phyloP scores from a whole-genome alignment of 2,888 invertebrate genomes.

The Elmis aenea region DNA sequence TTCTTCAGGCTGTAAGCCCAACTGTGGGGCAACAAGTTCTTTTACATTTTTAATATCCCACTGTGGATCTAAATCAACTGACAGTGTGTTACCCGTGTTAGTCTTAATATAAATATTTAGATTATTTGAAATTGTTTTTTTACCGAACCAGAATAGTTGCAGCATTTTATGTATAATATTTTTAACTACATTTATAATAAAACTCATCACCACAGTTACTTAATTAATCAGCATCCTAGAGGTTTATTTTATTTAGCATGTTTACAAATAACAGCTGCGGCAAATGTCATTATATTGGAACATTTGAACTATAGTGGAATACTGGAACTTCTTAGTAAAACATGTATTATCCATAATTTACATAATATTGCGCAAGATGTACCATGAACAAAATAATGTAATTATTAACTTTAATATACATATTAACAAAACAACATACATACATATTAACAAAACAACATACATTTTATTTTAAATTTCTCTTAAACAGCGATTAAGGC shows the following conservation, averaged over 20 bases:
- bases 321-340: background rate
- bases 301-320: background rate
- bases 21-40: slow-evolving; percentile 62
- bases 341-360: too few species aligned
- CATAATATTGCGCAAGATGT: too few species aligned
- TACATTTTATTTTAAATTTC: too few species aligned
- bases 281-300: background rate
- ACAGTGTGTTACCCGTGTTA: slow-evolving; percentile 59
- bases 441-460: too few species aligned
- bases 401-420: too few species aligned
- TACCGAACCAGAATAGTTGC: slow-evolving; percentile 57
- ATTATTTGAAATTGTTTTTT: slow-evolving; percentile 55
- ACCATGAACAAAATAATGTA: too few species aligned
- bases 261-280: too few species aligned
- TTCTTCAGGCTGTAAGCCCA: slow-evolving; percentile 63
- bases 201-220: slow-evolving; percentile 49
- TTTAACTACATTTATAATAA: slow-evolving; percentile 53
- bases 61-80: slow-evolving; percentile 64
- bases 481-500: too few species aligned
- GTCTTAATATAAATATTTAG: slow-evolving; percentile 66
- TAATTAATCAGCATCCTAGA: background rate
- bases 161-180: slow-evolving; percentile 57
- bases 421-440: too few species aligned
- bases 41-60: slow-evolving; percentile 73
- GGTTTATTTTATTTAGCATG: too few species aligned